Base-by-base conservation (phyloP, 2,113 vertebrate genomes). In the Melanerpes formicivorus region DNA sequence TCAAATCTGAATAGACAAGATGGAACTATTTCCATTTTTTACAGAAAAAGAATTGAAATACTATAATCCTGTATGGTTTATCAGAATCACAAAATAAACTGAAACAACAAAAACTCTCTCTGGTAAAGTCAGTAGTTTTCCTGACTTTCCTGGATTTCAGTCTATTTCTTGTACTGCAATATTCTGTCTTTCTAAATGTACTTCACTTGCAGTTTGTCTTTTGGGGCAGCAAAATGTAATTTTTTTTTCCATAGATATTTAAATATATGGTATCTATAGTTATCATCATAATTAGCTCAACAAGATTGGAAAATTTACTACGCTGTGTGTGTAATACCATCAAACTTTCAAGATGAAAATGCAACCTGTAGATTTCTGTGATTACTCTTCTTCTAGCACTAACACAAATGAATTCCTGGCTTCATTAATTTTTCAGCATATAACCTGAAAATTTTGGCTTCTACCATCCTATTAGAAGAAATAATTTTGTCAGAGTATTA, bases 371-470 rank as follows among this genome's bases (percentile, higher is more conserved):
- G 9, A 34, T 85, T 91, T 32, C 5, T 85, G 37, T 64, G 29
- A 55, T 85, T 79, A 60, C 18, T 56, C 32, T 76, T 71, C 75
- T 60, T 71, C 75, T 60, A 70, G 18, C 21, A 67, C 22, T 87
- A 64, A 89, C 27, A 81, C 22, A 88, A 88, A 74, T 30, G 54
- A 2, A 11, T 86, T 67, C 6, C 13, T 34, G 6, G 8, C 90
- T 80, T 95, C 58, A 37, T 58, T 83, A 50, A 75, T 50, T 87
- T 86, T 84, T 94, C 90, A 92, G 9, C 30, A 74, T 84, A 86
- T 77, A 64, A 60, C 10, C 19, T 71, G 26, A 54, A 67, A 95
- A 34, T 58, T 18, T 84, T 62, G 14, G 19, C 66, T 96, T 95
- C 50, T 88, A 34, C 54, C n/a, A 32, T 67, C 18, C 27, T 90